These are phyloP conservation scores for Mizuhopecten yessoensis DNA, from an alignment of 1,140 invertebrate species.

Conservation along the genomic window DNA sequence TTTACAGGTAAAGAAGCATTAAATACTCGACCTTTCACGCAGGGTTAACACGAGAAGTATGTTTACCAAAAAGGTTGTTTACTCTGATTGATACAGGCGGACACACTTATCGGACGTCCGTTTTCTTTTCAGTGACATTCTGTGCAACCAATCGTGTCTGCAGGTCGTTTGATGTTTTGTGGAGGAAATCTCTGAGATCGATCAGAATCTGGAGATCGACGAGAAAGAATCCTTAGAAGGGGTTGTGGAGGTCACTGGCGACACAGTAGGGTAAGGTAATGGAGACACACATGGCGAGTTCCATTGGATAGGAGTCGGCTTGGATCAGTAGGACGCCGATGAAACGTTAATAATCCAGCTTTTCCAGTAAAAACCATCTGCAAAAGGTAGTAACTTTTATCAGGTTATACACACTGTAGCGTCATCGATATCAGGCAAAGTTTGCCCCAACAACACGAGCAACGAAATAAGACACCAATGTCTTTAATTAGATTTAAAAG, in stretches of 20 bases:
- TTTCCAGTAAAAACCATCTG: constrained; percentile 51
- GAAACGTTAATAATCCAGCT: constrained; percentile 40
- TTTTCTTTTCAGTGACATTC: not conserved
- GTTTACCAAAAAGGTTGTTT: too few relatives aligned
- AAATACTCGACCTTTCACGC: too few relatives aligned
- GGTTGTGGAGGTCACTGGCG: constrained; percentile 47
- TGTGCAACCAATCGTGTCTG: constrained; percentile 12
- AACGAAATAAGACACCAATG: too few relatives aligned
- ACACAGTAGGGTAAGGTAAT: constrained; percentile 23
- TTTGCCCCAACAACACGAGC: too few relatives aligned
- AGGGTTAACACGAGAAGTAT: too few relatives aligned
- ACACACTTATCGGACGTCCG: constrained; percentile 9
- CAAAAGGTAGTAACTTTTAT: not conserved
- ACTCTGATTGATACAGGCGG: too few relatives aligned
- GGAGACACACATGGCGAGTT: constrained; percentile 47
- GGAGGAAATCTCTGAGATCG: not conserved
- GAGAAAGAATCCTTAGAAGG: constrained; percentile 43
- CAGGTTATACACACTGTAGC: too few relatives aligned
- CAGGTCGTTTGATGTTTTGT: not conserved
- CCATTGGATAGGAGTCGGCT: constrained; percentile 43
- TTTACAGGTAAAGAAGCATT: too few relatives aligned
- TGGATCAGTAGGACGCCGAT: constrained; percentile 42
- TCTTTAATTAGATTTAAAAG: too few relatives aligned
- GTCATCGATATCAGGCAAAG: too few relatives aligned
- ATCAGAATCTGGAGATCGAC: not conserved